Evolutionary conservation across 2,797 vertebrate genomes (phyloP).

Genomic region (Helostoma temminkii): DNA sequence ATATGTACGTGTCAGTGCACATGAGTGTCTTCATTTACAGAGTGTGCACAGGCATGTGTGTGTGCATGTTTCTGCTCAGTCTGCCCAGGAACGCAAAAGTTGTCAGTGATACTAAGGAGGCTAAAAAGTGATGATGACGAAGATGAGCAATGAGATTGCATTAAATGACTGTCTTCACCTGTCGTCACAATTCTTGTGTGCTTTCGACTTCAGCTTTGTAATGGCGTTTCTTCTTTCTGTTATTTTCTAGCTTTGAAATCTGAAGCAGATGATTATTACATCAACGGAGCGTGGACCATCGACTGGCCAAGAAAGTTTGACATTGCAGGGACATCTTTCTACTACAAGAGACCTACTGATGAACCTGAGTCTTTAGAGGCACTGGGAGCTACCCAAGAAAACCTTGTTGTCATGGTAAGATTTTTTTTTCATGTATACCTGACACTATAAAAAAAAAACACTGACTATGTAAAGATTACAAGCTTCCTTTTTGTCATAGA

Average conservation of each 20-base stretch:
- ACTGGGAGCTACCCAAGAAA: constrained; percentile 93
- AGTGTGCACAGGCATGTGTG: constrained; percentile 3
- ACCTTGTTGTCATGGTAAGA: constrained; percentile 95
- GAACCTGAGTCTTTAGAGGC: constrained; percentile 96
- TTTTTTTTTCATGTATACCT: not conserved
- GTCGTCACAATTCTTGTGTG: constrained; percentile 52
- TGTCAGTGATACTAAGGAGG: constrained; percentile 47
- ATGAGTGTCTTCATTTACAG: constrained; percentile 30
- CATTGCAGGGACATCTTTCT: constrained; percentile 94
- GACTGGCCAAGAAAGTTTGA: constrained; percentile 99
- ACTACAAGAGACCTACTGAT: constrained; percentile 95
- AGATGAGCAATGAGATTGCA: constrained; percentile 64
- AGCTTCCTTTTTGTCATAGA: not conserved
- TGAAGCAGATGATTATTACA: constrained; percentile 95
- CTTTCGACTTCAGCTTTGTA: constrained; percentile 44
- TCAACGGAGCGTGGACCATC: constrained; percentile 99
- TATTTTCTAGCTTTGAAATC: constrained; percentile 91
- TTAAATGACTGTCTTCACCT: constrained; percentile 56
- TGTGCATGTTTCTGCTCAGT: constrained; percentile 33
- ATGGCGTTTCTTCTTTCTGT: constrained; percentile 34
- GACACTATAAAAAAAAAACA: not conserved
- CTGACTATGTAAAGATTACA: not conserved
- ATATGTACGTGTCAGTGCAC: constrained; percentile 53
- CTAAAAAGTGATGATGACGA: constrained; percentile 46
- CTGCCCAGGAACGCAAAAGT: constrained; percentile 25